Base-by-base conservation (phyloP, 2,888 invertebrate species). In the Drosophila mimetica region DNA sequence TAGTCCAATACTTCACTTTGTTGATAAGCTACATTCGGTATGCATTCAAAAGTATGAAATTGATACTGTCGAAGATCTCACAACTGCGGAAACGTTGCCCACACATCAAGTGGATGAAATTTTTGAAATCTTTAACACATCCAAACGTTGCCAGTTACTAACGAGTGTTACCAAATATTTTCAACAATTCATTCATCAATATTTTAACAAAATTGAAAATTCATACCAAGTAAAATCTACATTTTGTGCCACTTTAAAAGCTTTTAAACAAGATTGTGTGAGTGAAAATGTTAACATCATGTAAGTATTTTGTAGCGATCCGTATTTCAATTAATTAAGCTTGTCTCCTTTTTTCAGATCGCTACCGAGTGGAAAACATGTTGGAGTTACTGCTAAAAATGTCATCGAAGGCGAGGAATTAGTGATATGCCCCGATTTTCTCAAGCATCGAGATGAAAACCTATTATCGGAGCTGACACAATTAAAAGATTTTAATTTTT, bases 341-440 rank as follows among this genome's bases (percentile, higher is more conserved):
- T 54, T 16, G 11, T 25, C 6, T 69, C 48, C n/a, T 48, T 76
- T 39, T 42, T 32, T 28, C 20, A 75, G 28, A 34, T 66, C 51
- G 6, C 66, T 39, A 14, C 48, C 13, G 54, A 75, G 16, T 41
- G 61, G 39, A 34, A 60, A 60, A 41, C 64, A 47, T 52, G 53
- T 65, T 67, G 85, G 55, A 46, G 60, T 37, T 11, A 41, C 54
- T 22, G 34, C 22, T 1, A n/a, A 6, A 57, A 18, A 18, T 25
- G 32, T 74, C 6, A 54, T 55, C 25, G 44, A 59, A 11, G 71
- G 61, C n/a, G 74, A 74, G 41, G 76, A 77, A 66, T 34, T 73
- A 16, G 71, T 54, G 13, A 9, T 64, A 0, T 46, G 48, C 14
- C 46, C 14, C 14, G 16, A 63, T 6, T 22, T 36, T 30, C 11